phyloP scores from a whole-genome alignment of 2,888 invertebrate genomes.

The Tachystola acroxantha region DNA sequence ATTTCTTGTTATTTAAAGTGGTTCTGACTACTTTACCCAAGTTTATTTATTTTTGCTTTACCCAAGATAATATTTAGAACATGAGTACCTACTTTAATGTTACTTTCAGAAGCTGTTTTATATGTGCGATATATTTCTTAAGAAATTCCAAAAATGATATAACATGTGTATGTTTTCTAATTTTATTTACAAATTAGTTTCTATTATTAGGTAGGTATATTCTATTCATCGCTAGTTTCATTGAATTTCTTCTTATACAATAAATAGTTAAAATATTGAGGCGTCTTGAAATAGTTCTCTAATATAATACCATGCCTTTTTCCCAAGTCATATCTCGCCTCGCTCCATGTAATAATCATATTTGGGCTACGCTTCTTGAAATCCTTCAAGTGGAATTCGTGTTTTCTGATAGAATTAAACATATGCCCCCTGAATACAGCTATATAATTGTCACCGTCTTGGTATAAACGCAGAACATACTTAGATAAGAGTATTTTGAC shows the following conservation, averaged over 20 bases:
- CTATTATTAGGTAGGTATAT: too few species aligned
- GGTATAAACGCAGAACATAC: conserved; percentile 59
- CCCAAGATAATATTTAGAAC: too few species aligned
- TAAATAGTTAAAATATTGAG: conserved; percentile 57
- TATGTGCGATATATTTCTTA: not conserved
- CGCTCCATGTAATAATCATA: conserved; percentile 54
- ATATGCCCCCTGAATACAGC: conserved; percentile 57
- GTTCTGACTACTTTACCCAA: too few species aligned
- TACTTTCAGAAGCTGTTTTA: too few species aligned
- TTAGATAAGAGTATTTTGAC: conserved; percentile 54
- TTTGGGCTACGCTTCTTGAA: conserved; percentile 53
- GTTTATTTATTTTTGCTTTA: not conserved
- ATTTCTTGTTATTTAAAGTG: not conserved
- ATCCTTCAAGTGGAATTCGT: conserved; percentile 54
- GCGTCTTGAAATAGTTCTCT: conserved; percentile 62
- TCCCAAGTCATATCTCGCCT: conserved; percentile 56
- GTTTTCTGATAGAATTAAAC: conserved; percentile 44
- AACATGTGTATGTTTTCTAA: not conserved
- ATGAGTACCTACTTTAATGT: too few species aligned
- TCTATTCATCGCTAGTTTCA: too few species aligned
- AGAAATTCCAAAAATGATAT: not conserved
- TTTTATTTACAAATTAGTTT: not conserved
- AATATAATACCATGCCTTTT: conserved; percentile 58
- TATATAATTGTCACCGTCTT: conserved; percentile 61
- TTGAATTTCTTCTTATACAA: conserved; percentile 39